phyloP scores from a whole-genome alignment of 2,797 vertebrate species.

The Taenioides sp. region DNA sequence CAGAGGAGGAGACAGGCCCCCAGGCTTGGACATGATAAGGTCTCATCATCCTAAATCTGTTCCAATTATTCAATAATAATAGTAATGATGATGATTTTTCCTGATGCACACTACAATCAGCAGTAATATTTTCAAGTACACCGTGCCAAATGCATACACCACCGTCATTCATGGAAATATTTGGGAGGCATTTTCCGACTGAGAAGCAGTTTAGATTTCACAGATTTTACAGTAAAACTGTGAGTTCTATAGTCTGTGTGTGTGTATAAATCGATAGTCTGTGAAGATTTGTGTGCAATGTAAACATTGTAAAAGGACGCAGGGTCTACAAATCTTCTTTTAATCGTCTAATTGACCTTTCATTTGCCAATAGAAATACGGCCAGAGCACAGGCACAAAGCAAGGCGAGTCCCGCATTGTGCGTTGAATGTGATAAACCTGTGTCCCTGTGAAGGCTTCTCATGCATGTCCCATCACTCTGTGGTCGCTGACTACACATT shows the following conservation, averaged over 20 bases:
- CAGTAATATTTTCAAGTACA: slow-evolving; percentile 23
- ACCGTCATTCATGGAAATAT: slow-evolving; percentile 23
- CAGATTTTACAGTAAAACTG: neutral
- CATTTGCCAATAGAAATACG: slow-evolving; percentile 29
- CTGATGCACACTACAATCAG: slow-evolving; percentile 42
- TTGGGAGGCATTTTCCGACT: slow-evolving; percentile 3
- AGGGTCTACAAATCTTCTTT: slow-evolving; percentile 20
- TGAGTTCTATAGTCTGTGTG: neutral
- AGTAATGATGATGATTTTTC: slow-evolving; percentile 40
- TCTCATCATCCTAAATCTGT: slow-evolving; percentile 21
- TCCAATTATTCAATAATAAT: slow-evolving; percentile 34
- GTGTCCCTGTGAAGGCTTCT: slow-evolving; percentile 58
- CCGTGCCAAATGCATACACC: slow-evolving; percentile 15
- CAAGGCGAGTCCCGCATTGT: slow-evolving; percentile 21
- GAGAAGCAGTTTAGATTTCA: neutral
- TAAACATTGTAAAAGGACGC: slow-evolving; percentile 19
- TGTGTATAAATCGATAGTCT: slow-evolving; percentile 12
- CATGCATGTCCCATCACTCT: slow-evolving; percentile 46
- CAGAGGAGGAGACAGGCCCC: slow-evolving; percentile 9
- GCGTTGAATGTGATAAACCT: neutral
- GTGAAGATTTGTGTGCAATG: slow-evolving; percentile 26
- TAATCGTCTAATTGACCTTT: slow-evolving; percentile 26
- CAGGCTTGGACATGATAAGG: slow-evolving; percentile 26
- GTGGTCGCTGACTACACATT: slow-evolving; percentile 40
- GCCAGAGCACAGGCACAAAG: slow-evolving; percentile 7